These are phyloP conservation scores for Atta colombica DNA, from an alignment of 1,140 invertebrate species.

Conservation along the genomic window DNA sequence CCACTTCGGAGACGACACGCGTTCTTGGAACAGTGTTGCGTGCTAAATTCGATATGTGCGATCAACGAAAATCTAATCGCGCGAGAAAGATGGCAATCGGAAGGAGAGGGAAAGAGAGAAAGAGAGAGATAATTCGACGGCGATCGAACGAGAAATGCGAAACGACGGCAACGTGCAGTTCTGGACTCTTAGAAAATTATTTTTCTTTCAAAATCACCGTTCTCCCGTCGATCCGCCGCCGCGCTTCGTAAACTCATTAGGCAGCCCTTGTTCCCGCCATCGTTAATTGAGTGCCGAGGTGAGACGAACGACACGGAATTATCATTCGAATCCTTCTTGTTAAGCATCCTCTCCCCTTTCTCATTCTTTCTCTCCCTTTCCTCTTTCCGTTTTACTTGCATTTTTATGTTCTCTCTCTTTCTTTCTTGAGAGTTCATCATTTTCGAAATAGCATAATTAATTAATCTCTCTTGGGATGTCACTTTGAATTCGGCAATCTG, in stretches of 20 bases:
- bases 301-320: slow-evolving; percentile 73
- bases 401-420: slow-evolving; percentile 8
- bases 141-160: slow-evolving; percentile 63
- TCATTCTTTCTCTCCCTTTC: background rate
- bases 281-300: slow-evolving; percentile 73
- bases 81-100: slow-evolving; percentile 28
- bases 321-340: slow-evolving; percentile 73
- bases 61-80: slow-evolving; percentile 39
- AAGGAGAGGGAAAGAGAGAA: background rate
- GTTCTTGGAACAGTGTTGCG: background rate
- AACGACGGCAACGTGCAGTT: slow-evolving; percentile 30
- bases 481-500: too few species aligned
- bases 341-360: slow-evolving; percentile 31
- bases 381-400: background rate
- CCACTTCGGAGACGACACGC: slow-evolving; percentile 11
- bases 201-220: slow-evolving; percentile 85
- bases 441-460: slow-evolving; percentile 37
- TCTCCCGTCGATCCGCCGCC: slow-evolving; percentile 73
- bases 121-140: slow-evolving; percentile 55
- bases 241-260: slow-evolving; percentile 83
- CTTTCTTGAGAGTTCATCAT: slow-evolving; percentile 7
- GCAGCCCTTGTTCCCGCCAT: slow-evolving; percentile 82
- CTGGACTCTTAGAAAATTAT: slow-evolving; percentile 84
- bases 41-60: slow-evolving; percentile 26
- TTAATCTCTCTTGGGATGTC: too few species aligned